A percentile compares a stretch with the other conserved stretches of the same genome.
Evolutionary conservation across 2,888 invertebrate species (phyloP).

Genomic region (Crematogaster levior): DNA sequence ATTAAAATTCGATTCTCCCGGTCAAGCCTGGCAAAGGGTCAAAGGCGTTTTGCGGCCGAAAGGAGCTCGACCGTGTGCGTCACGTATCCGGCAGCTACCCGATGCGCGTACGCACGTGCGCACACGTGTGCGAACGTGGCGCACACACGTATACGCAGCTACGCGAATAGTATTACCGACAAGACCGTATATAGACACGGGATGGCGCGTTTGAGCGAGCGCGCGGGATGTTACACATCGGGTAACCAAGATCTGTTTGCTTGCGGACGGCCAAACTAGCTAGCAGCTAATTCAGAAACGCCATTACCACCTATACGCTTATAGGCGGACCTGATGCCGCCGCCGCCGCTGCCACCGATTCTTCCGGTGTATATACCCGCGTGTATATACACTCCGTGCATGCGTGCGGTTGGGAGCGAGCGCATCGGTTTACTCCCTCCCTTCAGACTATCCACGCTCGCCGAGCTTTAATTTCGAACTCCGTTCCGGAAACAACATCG

Average conservation of each 20-base stretch:
- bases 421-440: constrained; percentile 49
- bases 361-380: constrained; percentile 35
- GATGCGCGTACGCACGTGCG: constrained; percentile 7
- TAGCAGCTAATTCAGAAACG: constrained; percentile 85
- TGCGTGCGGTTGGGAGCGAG: constrained; percentile 40
- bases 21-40: constrained; percentile 26
- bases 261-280: constrained; percentile 85
- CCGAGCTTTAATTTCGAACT: constrained; percentile 59
- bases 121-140: constrained; percentile 29
- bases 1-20: not conserved
- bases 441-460: constrained; percentile 25
- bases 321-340: constrained; percentile 72
- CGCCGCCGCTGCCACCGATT: constrained; percentile 63
- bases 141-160: constrained; percentile 5
- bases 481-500: constrained; percentile 58
- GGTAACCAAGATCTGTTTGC: constrained; percentile 85
- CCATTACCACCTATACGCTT: constrained; percentile 83
- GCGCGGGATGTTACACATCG: constrained; percentile 84
- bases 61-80: constrained; percentile 24
- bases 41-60: constrained; percentile 25
- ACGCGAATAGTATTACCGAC: constrained; percentile 52
- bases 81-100: constrained; percentile 43
- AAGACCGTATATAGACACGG: constrained; percentile 63
- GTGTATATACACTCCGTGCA: constrained; percentile 12
- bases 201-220: constrained; percentile 76